Evolutionary conservation across 2,797 vertebrate species (phyloP), one percentile per base, ranked within the genome.

Genomic region (Ciconia nigra): DNA sequence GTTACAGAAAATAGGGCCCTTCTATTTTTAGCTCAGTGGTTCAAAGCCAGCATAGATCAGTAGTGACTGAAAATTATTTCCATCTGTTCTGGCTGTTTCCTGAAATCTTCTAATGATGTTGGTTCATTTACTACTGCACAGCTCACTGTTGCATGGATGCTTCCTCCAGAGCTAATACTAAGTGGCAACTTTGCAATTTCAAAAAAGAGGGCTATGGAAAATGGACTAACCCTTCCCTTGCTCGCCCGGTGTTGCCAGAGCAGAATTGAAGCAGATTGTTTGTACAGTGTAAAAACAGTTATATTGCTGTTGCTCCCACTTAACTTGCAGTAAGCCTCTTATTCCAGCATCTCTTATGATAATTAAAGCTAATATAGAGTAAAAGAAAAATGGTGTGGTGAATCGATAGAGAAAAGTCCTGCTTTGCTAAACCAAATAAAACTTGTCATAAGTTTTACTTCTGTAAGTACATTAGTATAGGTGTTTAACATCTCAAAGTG

Each of bases 11-110:
- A 39, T 61, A 39, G 20, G 16, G 17, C 22, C 18, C 19, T 84
- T 93, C 67, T 90, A 83, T 89, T 81, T 89, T 93, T 96, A 90
- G 24, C 19, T 92, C n/a, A 37, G 62, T 70, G 41, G 33, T 90
- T 96, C 47, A 93, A 96, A 93, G 76, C 22, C 47, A 84, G 62
- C n/a, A 29, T 20, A 80, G 52, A 77, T 73, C 44, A 85, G 37
- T 66, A 89, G 62, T 63, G 83, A 63, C 3, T 83, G 52, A 67
- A 95, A 92, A 77, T 89, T 73, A 35, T 88, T 94, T 88, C 66
- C 66, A 66, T 90, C 84, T 93, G 76, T 72, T 84, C 47, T 89
- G 54, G 19, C 35, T 88, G 39, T 86, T 90, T 92, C 74, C 33
- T 63, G 28, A 61, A 95, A 51, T 90, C 55, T 86, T 29, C 14